phyloP scores from a whole-genome alignment of 2,888 invertebrate species.

The Metacarcinus magister region DNA sequence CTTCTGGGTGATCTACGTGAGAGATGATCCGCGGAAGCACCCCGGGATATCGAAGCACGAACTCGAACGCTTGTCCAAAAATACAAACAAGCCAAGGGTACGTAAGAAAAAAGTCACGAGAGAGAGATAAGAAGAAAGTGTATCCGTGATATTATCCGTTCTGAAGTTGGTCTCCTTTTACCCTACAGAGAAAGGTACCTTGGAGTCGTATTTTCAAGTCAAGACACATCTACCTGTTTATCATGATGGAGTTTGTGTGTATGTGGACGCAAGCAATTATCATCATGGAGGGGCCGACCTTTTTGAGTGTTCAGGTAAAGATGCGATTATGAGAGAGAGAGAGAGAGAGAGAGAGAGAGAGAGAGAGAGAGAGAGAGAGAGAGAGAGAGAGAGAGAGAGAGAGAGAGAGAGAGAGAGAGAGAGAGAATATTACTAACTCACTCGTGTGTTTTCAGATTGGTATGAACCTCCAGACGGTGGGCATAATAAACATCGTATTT shows the following conservation, averaged over 20 bases:
- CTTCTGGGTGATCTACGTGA: background rate
- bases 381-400: background rate
- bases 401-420: background rate
- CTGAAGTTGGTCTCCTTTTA: background rate
- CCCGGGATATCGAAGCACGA: background rate
- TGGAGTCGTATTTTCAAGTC: background rate
- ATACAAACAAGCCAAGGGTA: background rate
- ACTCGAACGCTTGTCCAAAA: background rate
- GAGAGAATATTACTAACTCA: background rate
- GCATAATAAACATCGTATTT: background rate
- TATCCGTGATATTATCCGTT: background rate
- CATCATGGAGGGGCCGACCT: background rate
- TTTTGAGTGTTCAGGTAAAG: background rate
- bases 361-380: background rate
- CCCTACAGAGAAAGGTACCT: background rate
- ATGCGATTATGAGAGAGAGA: background rate
- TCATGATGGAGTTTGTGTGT: background rate
- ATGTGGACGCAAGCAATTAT: background rate
- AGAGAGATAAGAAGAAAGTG: background rate
- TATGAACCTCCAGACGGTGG: background rate
- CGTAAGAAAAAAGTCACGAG: background rate
- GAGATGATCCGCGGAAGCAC: background rate
- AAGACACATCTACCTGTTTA: background rate
- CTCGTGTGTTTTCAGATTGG: background rate
- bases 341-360: background rate